phyloP scores from a whole-genome alignment of 1,140 invertebrate species.

The Berghia stephanieae region DNA sequence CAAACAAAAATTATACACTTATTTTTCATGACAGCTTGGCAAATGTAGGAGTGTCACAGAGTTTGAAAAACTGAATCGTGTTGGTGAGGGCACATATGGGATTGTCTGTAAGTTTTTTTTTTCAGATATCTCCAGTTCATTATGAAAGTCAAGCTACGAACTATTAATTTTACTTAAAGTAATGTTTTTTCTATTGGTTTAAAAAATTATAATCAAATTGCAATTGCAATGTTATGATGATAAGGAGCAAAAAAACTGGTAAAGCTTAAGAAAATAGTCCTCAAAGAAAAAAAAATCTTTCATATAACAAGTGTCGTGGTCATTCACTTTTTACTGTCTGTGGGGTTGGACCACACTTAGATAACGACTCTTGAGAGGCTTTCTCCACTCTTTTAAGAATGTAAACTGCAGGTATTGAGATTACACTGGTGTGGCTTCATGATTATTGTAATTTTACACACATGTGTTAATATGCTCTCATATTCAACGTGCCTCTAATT shows the following conservation, averaged over 20 bases:
- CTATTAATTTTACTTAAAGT: background rate
- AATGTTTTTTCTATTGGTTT: background rate
- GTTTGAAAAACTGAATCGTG: conserved; percentile 95
- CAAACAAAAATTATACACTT: background rate
- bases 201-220: background rate
- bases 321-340: no score
- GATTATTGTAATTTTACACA: background rate
- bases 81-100: conserved; percentile 98
- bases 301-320: no score
- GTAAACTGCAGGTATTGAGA: no score
- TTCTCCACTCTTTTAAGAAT: no score
- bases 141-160: background rate
- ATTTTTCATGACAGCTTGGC: conserved; percentile 75
- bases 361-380: no score
- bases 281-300: background rate
- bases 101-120: conserved; percentile 85
- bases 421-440: background rate
- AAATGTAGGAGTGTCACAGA: conserved; percentile 92
- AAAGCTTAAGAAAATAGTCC: background rate
- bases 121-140: background rate
- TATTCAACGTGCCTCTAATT: background rate
- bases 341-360: no score
- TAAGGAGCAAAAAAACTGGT: background rate
- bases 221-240: background rate
- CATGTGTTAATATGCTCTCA: background rate